Conservation (phyloP, 2,113 vertebrate genomes). For the Mirza zaza region DNA sequence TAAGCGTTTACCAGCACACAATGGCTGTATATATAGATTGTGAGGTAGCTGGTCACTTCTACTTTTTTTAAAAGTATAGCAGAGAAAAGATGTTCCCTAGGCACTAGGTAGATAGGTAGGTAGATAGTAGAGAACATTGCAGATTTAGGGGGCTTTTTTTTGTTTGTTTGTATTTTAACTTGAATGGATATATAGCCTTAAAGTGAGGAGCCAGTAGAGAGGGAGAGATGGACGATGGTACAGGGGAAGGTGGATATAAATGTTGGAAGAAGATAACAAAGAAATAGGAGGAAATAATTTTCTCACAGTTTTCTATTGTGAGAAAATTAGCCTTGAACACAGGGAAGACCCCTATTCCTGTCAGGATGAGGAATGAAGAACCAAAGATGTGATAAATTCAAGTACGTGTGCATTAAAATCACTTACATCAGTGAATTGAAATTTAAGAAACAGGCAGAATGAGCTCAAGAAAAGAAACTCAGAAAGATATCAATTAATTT, state of each 20-base stretch:
- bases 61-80: constrained; percentile 18
- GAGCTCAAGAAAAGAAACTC: constrained; percentile 29
- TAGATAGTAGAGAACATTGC: not conserved
- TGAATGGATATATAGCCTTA: not conserved
- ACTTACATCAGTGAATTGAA: not conserved
- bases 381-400: not conserved
- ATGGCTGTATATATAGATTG: not conserved
- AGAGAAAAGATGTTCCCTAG: not conserved
- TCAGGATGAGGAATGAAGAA: not conserved
- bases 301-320: not conserved
- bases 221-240: not conserved
- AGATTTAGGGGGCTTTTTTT: not conserved
- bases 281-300: not conserved
- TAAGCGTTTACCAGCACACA: not conserved
- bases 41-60: not conserved
- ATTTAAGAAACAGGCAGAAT: constrained; percentile 12
- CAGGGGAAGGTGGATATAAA: not conserved
- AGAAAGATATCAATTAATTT: constrained; percentile 8
- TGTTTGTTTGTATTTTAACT: not conserved
- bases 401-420: not conserved
- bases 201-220: not conserved
- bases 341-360: not conserved
- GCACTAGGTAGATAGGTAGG: not conserved
- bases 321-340: not conserved
- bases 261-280: not conserved